These are phyloP conservation scores for Sphaerodactylus townsendi DNA, from an alignment of 2,113 vertebrate species.

Conservation along the genomic window DNA sequence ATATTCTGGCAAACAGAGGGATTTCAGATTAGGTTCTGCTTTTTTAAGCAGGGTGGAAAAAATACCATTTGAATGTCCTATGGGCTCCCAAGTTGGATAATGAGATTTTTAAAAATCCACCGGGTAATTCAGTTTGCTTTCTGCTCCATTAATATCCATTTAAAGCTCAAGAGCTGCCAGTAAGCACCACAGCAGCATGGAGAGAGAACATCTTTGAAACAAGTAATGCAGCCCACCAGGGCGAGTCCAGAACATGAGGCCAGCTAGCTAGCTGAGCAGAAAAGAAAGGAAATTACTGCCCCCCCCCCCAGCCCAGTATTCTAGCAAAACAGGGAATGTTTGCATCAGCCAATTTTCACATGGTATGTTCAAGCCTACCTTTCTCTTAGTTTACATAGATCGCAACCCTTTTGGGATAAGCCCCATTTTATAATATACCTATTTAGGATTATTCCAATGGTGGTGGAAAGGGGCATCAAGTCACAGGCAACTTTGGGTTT, in stretches of 20 bases:
- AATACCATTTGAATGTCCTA: constrained; percentile 1
- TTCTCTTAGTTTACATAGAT: too few relatives aligned
- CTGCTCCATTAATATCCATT: constrained; percentile 16
- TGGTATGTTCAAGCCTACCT: not conserved
- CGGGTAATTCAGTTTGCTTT: constrained; percentile 36
- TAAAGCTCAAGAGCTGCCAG: not conserved
- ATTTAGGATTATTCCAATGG: too few relatives aligned
- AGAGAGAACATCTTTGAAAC: constrained; percentile 45
- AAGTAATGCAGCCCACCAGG: not conserved
- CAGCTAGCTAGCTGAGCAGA: constrained; percentile 51
- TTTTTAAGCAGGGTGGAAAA: constrained; percentile 4
- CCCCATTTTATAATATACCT: too few relatives aligned
- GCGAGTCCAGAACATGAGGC: not conserved
- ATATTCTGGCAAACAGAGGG: constrained; percentile 15
- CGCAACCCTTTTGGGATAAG: too few relatives aligned
- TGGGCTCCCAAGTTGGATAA: constrained; percentile 23
- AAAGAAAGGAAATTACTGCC: not conserved
- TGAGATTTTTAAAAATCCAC: constrained; percentile 9
- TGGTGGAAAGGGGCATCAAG: too few relatives aligned
- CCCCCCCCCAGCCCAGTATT: too few relatives aligned
- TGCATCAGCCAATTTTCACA: not conserved
- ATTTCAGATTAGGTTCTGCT: constrained; percentile 34
- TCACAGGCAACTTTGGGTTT: too few relatives aligned
- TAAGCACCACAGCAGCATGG: not conserved
- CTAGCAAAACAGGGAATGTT: not conserved